phyloP scores from a whole-genome alignment of 2,113 vertebrate genomes.

The Etheostoma spectabile region DNA sequence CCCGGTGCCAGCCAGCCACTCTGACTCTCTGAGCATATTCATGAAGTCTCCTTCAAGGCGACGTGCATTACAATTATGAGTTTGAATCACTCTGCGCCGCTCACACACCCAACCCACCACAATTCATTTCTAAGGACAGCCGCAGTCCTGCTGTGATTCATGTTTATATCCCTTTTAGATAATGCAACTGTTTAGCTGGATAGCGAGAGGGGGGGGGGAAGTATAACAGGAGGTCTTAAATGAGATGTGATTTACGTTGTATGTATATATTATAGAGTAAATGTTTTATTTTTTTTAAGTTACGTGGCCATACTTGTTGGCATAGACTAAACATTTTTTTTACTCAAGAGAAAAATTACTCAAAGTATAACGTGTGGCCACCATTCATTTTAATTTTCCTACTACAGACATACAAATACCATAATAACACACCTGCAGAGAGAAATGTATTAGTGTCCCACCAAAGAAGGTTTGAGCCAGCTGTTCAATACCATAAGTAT shows the following conservation, averaged over 20 bases:
- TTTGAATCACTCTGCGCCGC: constrained; percentile 54
- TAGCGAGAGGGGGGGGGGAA: not conserved
- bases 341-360: constrained; percentile 7
- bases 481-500: too few relatives aligned
- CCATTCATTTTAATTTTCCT: not conserved
- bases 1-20: constrained; percentile 72
- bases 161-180: constrained; percentile 64
- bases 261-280: constrained; percentile 3
- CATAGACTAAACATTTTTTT: not conserved
- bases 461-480: too few relatives aligned
- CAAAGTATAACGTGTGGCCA: constrained; percentile 17
- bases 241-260: constrained; percentile 48
- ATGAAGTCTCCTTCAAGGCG: constrained; percentile 65
- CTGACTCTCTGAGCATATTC: constrained; percentile 62
- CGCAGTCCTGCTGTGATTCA: constrained; percentile 63
- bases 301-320: not conserved
- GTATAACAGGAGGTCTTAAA: constrained; percentile 31
- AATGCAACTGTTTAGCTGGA: constrained; percentile 46
- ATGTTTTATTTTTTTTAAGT: not conserved
- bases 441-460: too few relatives aligned
- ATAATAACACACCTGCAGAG: not conserved
- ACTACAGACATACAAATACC: not conserved
- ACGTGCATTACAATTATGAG: constrained; percentile 70
- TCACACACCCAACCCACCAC: constrained; percentile 23
- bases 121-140: constrained; percentile 61